phyloP scores from a whole-genome alignment of 2,113 vertebrate species.

The Columbina picui region DNA sequence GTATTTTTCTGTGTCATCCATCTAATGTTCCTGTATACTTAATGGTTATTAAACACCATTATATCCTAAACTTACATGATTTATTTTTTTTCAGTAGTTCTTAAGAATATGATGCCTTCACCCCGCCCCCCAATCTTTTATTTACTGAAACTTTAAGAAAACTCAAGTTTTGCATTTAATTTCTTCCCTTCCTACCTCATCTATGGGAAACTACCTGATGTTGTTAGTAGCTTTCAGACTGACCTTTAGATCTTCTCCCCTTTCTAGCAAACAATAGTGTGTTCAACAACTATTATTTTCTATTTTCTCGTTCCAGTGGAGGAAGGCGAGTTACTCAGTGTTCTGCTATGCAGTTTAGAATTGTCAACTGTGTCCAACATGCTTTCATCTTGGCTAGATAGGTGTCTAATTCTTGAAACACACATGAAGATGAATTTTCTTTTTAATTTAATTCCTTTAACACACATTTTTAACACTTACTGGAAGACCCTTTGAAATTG shows the following conservation, averaged over 20 bases:
- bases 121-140: rapidly evolving
- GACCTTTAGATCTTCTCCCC: not conserved
- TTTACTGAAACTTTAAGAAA: not conserved
- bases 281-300: not conserved
- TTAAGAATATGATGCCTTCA: not conserved
- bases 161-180: not conserved
- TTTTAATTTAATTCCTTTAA: not conserved
- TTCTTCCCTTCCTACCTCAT: not conserved
- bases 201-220: not conserved
- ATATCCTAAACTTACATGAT: not conserved
- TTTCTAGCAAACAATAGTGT: not conserved
- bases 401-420: not conserved
- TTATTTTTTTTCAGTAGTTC: not conserved
- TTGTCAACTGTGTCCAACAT: not conserved
- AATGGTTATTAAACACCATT: not conserved
- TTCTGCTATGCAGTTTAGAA: not conserved
- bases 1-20: not conserved
- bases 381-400: not conserved
- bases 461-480: not conserved
- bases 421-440: not conserved
- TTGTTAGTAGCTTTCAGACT: not conserved
- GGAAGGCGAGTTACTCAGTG: not conserved
- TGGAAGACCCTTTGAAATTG: not conserved
- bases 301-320: not conserved
- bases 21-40: not conserved